These are phyloP conservation scores for Choreutis nemorana DNA, from an alignment of 2,888 invertebrate genomes.

Conservation along the genomic window DNA sequence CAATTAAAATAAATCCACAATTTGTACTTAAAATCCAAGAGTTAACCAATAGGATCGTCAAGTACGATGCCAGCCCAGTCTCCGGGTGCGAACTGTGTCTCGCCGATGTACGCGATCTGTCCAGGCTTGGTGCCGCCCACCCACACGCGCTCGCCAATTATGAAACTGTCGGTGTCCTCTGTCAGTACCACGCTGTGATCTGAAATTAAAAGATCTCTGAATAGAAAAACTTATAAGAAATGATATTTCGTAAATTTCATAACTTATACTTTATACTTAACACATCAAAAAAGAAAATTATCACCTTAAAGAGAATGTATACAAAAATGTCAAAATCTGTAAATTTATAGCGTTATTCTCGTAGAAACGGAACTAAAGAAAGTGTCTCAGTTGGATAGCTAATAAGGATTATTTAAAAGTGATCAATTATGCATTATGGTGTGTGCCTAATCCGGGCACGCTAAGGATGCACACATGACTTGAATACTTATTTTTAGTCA, in stretches of 20 bases:
- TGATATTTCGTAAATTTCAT: not conserved
- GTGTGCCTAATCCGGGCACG: constrained; percentile 35
- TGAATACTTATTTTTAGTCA: too few relatives aligned
- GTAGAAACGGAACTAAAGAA: constrained; percentile 14
- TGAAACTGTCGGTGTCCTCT: constrained; percentile 93
- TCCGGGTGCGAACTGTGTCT: constrained; percentile 96
- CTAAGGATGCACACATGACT: constrained; percentile 35
- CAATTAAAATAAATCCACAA: too few relatives aligned
- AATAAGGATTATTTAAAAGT: constrained; percentile 5
- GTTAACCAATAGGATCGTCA: constrained; percentile 90
- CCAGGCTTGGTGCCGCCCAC: constrained; percentile 93
- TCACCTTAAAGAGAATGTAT: too few relatives aligned
- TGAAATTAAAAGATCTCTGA: too few relatives aligned
- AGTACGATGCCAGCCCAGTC: constrained; percentile 98
- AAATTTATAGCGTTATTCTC: constrained; percentile 10
- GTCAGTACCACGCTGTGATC: constrained; percentile 86
- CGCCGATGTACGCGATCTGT: constrained; percentile 91
- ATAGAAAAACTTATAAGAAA: not conserved
- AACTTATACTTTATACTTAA: not conserved
- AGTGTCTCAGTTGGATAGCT: constrained; percentile 3
- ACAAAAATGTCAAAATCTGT: too few relatives aligned
- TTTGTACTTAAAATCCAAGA: not conserved
- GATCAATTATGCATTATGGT: not conserved
- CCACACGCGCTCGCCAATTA: constrained; percentile 94
- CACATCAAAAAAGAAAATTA: too few relatives aligned